Base-by-base conservation (phyloP, 2,113 vertebrate genomes). In the Protobothrops flavoviridis region DNA sequence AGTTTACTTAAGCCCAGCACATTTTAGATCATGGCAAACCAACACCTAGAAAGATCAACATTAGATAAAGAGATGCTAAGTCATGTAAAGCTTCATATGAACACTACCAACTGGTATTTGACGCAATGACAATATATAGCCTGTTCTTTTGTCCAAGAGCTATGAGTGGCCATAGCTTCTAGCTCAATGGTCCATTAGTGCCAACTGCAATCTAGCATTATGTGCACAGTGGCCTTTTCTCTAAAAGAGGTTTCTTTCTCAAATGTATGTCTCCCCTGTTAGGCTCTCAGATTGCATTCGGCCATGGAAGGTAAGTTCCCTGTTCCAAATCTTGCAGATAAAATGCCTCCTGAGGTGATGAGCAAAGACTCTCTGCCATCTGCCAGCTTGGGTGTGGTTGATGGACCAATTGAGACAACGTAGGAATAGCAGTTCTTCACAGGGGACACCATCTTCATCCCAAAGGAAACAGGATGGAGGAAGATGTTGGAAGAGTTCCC, bases 401-500 rank as follows among this genome's bases (percentile, higher is more conserved):
- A 90, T 45, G 88, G 56, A 50, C n/a, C 55, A 55, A 48, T 2
- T 9, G 88, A 56, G 88, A 92, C 57, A 69, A 48, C 4, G 20
- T 55, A 20, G 33, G 87, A 89, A 23, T 26, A 45, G 33, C 26
- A 61, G 55, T 90, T 90, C 87, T 90, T 55, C 87, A 89, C 74
- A 50, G n/a, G 3, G 87, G 13, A 17, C 56, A 81, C 93, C 69
- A 50, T 12, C 56, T 55, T 85, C 59, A 90, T 43, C 92, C 56
- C 59, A 55, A 12, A 4, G 21, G 48, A 48, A 81, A 33, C 0
- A 29, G 61, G 23, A 43, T 21, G 3, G 56, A 94, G 94, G 29
- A 74, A 90, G 61, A 9, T 74, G 93, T 21, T 93, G 56, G 90
- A 90, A 95, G 39, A 94, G 48, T 92, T 23, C 85, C 81, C 33